Base-by-base conservation (phyloP, 1,140 invertebrate species). In the Augochlora pura region DNA sequence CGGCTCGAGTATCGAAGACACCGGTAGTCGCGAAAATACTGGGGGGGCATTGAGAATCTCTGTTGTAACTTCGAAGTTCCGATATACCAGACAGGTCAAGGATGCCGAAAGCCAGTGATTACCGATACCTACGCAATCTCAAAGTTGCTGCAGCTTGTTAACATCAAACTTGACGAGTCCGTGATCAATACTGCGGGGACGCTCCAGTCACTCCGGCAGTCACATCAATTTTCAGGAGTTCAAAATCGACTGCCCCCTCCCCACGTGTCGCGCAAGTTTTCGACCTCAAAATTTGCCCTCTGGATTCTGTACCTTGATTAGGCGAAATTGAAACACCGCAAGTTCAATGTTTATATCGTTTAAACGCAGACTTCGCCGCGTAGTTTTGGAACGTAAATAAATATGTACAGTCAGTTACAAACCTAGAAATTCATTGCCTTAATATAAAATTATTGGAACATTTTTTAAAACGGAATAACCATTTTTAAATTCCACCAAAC, bases 191-290 rank as follows among this genome's bases (percentile, higher is more conserved):
- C 54, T 57, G 54, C n/a, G 7, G 18, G 54, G 54, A 21, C 5
- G 7, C 54, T 8, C 8, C 6, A 57, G 2, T 32, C 32, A 32
- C 2, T 57, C 54, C 54, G 9, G 7, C 54, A 57, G 54, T 57
- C n/a, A 57, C 54, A 57, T 57, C 54, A 57, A 57, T 57, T 57
- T 57, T 57, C 54, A 9, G 18, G 54, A 57, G 54, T n/a, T n/a
- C 54, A n/a, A 57, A 9, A 57, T n/a, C 8, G 21, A 57, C 54
- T n/a, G 18, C 18, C 21, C 54, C 21, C 54, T n/a, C n/a, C n/a
- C n/a, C n/a, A n/a, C 6, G 54, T n/a, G 21, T n/a, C n/a, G 1
- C 21, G n/a, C 54, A 2, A 57, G 18, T 57, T 57, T 57, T 7
- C 0, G n/a, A 8, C n/a, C 0, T 2, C 21, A 57, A n/a, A 57